phyloP scores from a whole-genome alignment of 35 echinoderm and acorn worm species.

The Heliocidaris erythrogramma region DNA sequence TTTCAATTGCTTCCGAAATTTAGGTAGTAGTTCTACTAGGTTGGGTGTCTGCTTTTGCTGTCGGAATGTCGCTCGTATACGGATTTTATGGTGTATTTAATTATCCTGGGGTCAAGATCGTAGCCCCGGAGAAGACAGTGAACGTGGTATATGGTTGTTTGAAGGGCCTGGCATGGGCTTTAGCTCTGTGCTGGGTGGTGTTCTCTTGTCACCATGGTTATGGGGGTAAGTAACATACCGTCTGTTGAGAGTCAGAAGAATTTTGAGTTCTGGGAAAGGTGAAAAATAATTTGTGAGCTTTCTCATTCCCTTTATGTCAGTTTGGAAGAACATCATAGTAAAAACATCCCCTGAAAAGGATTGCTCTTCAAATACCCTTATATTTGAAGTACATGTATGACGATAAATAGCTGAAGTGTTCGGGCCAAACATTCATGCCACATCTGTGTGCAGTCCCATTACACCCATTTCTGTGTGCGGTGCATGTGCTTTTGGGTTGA shows the following conservation, averaged over 20 bases:
- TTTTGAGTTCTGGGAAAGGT: no score
- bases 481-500: no score
- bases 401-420: no score
- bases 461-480: no score
- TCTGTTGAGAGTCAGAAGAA: neutral
- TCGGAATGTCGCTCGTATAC: slow-evolving; percentile 28
- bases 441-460: no score
- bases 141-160: neutral
- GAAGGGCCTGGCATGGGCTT: slow-evolving; percentile 15
- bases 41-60: slow-evolving; percentile 19
- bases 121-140: neutral
- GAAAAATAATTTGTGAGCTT: no score
- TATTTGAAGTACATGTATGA: no score
- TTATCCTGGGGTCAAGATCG: neutral
- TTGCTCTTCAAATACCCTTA: no score
- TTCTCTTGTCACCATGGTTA: slow-evolving; percentile 55
- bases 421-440: no score
- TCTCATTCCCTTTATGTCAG: no score
- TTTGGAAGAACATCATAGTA: no score
- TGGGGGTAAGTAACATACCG: neutral
- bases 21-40: neutral
- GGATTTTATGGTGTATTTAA: slow-evolving; percentile 3
- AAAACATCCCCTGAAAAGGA: no score
- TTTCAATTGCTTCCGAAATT: neutral
- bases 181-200: slow-evolving; percentile 54